Conservation (phyloP, 2,888 invertebrate species). For the Corythucha ciliata region DNA sequence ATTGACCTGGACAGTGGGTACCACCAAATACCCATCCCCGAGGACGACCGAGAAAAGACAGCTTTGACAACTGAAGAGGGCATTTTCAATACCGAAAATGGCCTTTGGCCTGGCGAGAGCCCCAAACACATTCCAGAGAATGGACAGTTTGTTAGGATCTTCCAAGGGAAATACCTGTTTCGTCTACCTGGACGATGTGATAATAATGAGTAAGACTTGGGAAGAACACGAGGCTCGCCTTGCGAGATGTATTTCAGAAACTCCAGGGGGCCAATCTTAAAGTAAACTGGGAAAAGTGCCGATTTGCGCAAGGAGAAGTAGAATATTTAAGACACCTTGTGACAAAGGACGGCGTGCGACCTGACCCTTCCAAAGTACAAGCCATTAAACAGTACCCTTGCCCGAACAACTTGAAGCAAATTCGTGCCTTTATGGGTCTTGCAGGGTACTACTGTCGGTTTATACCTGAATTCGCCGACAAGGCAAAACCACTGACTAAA, state of each 20-base stretch:
- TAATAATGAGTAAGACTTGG: background rate
- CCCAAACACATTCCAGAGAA: too few relatives aligned
- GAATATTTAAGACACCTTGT: background rate
- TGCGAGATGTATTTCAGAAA: background rate
- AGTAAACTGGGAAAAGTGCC: constrained; percentile 1
- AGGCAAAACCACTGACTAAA: constrained; percentile 36
- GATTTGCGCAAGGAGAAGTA: background rate
- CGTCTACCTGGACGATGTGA: constrained; percentile 6
- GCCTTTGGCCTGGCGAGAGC: too few relatives aligned
- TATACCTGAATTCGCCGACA: constrained; percentile 38
- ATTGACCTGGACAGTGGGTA: constrained; percentile 36
- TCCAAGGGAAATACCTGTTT: background rate
- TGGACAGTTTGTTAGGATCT: too few relatives aligned
- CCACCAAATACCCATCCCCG: constrained; percentile 35
- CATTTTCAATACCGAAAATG: too few relatives aligned
- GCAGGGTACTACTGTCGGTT: constrained; percentile 40
- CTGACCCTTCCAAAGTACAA: constrained; percentile 17
- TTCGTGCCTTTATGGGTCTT: constrained; percentile 38
- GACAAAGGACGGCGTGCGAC: constrained; percentile 1
- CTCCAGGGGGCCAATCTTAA: background rate
- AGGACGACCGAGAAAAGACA: too few relatives aligned
- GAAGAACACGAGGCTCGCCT: constrained; percentile 3
- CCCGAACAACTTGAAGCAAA: constrained; percentile 17
- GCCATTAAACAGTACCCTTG: background rate
- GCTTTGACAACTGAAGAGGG: too few relatives aligned